Base-by-base conservation (phyloP, 2,113 vertebrate genomes). In the Axis porcinus region DNA sequence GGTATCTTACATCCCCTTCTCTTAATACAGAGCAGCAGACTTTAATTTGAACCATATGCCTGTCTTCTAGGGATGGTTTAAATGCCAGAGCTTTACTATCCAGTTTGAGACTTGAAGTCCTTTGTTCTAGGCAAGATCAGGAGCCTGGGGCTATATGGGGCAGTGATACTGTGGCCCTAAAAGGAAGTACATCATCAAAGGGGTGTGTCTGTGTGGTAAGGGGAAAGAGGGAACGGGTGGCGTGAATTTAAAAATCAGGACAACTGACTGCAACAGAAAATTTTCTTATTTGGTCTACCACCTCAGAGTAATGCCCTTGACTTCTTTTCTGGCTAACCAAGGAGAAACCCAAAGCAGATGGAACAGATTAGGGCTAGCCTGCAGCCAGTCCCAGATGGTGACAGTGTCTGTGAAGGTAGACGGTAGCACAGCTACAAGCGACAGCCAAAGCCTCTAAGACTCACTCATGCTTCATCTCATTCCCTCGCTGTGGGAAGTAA, bases 31-130 rank as follows among this genome's bases (percentile, higher is more conserved):
- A 95, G 64, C 95, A 90, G 85, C 62, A 92, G 91, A 52, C 60
- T 95, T 90, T 94, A 96, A 98, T 94, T 94, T 96, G 92, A 97
- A 97, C 86, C 97, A 91, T 54, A 86, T 96, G 97, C 88, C 86
- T 94, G 54, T 93, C 45, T 96, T 74, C 50, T n/a, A 89, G 57
- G 81, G 92, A 95, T 60, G 45, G 57, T 64, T 97, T 96, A 94
- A 97, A 91, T 91, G 82, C 92, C 78, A 95, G 40, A 64, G 64
- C 90, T 92, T 94, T 94, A 76, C 7, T 92, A 91, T 96, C 62
- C 89, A 67, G 91, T 97, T 86, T 83, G 86, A 95, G 70, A 94
- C 64, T 62, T 89, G 67, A 87, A 97, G 92, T 86, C 91, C 92
- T 96, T 97, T 91, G 91, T 89, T 93, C 13, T 54, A 94, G 60